Evolutionary conservation across 2,888 invertebrate species (phyloP).

Genomic region (Phrixothrix hirtus): DNA sequence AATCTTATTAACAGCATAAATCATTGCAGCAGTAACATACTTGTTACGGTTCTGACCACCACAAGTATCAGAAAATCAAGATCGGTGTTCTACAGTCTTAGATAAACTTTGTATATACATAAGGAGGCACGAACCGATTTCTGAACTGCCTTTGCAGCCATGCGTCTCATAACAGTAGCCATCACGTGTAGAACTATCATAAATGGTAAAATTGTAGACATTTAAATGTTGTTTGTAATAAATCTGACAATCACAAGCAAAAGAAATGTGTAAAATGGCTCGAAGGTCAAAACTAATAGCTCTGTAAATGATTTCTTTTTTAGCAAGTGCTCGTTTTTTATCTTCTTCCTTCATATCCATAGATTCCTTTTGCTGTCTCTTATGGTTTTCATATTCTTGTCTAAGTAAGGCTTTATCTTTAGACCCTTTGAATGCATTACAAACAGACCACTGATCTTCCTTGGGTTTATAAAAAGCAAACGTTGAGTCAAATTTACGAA

Average conservation of each 20-base stretch:
- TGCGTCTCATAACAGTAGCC: neutral
- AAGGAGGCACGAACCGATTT: constrained; percentile 29
- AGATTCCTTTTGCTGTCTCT: neutral
- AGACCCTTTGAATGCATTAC: constrained; percentile 6
- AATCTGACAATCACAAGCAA: constrained; percentile 7
- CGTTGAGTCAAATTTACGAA: constrained; percentile 1
- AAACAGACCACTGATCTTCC: constrained; percentile 1
- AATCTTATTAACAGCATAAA: constrained; percentile 30
- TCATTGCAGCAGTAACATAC: constrained; percentile 20
- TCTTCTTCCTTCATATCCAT: constrained; percentile 5
- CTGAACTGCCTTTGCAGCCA: constrained; percentile 30
- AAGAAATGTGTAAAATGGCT: constrained; percentile 1
- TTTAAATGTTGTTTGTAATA: constrained; percentile 5
- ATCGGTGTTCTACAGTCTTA: constrained; percentile 6
- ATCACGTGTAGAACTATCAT: constrained; percentile 15
- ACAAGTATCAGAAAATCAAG: constrained; percentile 17
- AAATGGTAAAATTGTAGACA: constrained; percentile 35
- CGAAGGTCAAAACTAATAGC: constrained; percentile 1
- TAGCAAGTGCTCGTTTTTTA: neutral
- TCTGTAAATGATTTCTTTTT: constrained; percentile 1
- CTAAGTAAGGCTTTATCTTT: neutral
- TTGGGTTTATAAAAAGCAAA: constrained; percentile 1
- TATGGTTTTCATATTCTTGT: constrained; percentile 6
- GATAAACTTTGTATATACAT: constrained; percentile 16
- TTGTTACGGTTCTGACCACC: too few relatives aligned